These are phyloP conservation scores for Hyles lineata DNA, from an alignment of 2,888 invertebrate species.

Conservation along the genomic window DNA sequence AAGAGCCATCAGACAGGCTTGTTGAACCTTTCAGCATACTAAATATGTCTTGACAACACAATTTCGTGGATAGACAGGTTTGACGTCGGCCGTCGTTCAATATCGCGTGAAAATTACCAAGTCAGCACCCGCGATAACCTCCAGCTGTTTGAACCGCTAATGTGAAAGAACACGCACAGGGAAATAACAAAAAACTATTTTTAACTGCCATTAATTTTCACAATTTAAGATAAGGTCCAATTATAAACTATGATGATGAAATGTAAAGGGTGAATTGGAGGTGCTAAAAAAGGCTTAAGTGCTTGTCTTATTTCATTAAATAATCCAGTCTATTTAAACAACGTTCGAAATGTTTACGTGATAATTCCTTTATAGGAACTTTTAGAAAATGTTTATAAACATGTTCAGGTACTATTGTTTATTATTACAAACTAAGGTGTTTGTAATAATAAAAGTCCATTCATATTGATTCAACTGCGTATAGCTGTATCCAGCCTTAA, in stretches of 20 bases:
- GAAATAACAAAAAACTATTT: not conserved
- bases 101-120: not conserved
- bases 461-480: no score
- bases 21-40: conserved; percentile 3
- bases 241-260: not conserved
- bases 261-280: no score
- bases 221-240: not conserved
- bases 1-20: not conserved
- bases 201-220: not conserved
- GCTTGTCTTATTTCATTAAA: no score
- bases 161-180: not conserved
- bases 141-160: not conserved
- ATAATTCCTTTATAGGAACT: no score
- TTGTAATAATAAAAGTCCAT: no score
- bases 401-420: no score
- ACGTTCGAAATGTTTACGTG: no score
- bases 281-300: no score
- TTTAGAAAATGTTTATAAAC: no score
- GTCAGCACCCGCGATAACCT: not conserved
- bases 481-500: no score
- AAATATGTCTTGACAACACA: not conserved
- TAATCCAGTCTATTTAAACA: no score
- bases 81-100: not conserved
- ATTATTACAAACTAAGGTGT: no score
- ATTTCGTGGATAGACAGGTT: not conserved